Evolutionary conservation across 2,888 invertebrate species (phyloP), one percentile per base, ranked within the genome.

Genomic region (Plemyria rubiginata): DNA sequence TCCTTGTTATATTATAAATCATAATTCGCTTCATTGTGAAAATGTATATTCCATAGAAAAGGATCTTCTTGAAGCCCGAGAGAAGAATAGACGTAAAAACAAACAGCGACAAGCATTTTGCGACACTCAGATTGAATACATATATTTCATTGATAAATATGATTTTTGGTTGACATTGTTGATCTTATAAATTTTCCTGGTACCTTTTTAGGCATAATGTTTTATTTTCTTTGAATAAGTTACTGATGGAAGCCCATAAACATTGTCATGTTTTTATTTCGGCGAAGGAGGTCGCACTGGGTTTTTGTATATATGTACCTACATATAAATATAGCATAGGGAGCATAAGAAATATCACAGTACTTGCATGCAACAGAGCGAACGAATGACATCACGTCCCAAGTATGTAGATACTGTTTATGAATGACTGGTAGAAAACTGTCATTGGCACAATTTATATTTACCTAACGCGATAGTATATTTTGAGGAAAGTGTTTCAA

Each of bases 231-330:
- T 62, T 65, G 32, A 52, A 65, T 66, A 62, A 73, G 71, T 76
- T 77, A 74, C 76, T 68, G 73, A 77, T 80, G 78, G 80, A 79
- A 78, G 78, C 77, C 72, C 74, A 76, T 75, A 84, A 84, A 85
- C 81, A 86, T 67, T 81, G 73, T 85, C 82, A 72, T 85, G 80
- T 82, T 88, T 85, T 88, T 88, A 84, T 88, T 87, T 85, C 75
- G 79, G 73, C 67, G 67, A 71, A 74, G 72, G 67, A 76, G 15
- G 16, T 45, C 15, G 67, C 85, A 84, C 84, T 87, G 87, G 32
- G 86, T 64, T 66, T 65, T 52, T 62, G 63, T 61, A 63, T 61
- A 62, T 57, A 62, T 63, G 54, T 67, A 63, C n/a, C n/a, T n/a
- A n/a, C 58, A 45, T 16, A 16, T 3, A 45, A 11, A 57, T 55